Evolutionary conservation across 2,797 vertebrate genomes (phyloP).

Genomic region (Coilia nasus): DNA sequence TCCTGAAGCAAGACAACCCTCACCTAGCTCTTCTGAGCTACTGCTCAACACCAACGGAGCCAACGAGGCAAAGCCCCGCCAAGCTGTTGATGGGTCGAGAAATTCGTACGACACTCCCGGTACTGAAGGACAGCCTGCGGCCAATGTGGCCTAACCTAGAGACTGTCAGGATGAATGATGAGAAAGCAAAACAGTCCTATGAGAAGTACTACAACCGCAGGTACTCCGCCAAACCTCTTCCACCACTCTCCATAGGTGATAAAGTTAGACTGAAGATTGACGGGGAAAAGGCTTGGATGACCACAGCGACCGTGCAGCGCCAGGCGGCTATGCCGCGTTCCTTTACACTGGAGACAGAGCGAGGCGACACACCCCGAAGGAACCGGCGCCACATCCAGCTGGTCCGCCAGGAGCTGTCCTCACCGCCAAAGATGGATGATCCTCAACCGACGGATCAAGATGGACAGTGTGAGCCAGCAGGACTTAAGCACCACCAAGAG

Average conservation of each 20-base stretch:
- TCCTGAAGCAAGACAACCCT: not conserved
- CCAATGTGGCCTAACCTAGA: conserved; percentile 10
- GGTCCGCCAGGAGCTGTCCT: not conserved
- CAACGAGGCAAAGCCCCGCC: conserved; percentile 34
- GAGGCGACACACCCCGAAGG: not conserved
- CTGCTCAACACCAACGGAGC: conserved; percentile 33
- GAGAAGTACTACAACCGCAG: conserved; percentile 25
- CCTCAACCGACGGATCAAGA: too few species aligned
- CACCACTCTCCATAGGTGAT: conserved; percentile 14
- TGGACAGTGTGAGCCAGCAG: too few species aligned
- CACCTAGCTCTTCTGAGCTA: conserved; percentile 35
- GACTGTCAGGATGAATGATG: not conserved
- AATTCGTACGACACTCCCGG: too few species aligned
- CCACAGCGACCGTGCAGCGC: not conserved
- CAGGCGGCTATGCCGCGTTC: too few species aligned
- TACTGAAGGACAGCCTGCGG: not conserved
- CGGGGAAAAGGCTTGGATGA: conserved; percentile 5
- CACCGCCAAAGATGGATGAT: too few species aligned
- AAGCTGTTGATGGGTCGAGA: conserved; percentile 20
- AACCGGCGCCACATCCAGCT: conserved; percentile 25
- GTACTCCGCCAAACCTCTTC: conserved; percentile 21
- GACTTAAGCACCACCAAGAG: too few species aligned
- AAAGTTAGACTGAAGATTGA: not conserved
- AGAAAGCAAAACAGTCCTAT: not conserved
- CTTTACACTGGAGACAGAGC: too few species aligned